Conservation (phyloP, 2,113 vertebrate genomes). For the Montifringilla adamsi region DNA sequence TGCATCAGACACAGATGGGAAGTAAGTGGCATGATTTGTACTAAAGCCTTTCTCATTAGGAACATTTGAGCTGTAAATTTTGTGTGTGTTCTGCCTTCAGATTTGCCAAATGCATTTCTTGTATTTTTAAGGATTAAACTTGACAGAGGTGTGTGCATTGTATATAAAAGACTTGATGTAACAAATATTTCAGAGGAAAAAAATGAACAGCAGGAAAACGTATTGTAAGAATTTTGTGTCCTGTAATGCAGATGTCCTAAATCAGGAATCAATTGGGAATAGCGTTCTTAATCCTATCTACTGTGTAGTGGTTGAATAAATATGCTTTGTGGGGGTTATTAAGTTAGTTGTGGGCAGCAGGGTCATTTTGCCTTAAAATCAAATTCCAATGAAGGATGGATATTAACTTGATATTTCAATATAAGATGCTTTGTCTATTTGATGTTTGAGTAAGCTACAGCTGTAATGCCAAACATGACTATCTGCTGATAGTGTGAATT, state of each 20-base stretch:
- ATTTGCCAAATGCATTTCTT: background rate
- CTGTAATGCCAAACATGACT: background rate
- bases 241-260: background rate
- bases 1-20: conserved; percentile 96
- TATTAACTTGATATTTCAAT: background rate
- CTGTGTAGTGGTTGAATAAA: background rate
- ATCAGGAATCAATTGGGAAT: background rate
- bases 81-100: background rate
- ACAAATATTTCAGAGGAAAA: background rate
- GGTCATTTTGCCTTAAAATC: background rate
- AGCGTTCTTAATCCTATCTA: background rate
- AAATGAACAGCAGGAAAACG: background rate
- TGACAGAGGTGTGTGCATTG: background rate
- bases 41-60: background rate
- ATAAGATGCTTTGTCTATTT: background rate
- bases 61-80: background rate
- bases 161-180: background rate
- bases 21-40: conserved; percentile 77
- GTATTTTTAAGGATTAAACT: background rate
- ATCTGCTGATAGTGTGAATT: background rate
- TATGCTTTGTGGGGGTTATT: background rate
- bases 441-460: background rate
- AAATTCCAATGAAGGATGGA: background rate
- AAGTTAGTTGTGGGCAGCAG: background rate
- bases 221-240: background rate